Conservation (phyloP, 2,797 vertebrate genomes). For the Cephalopachus bancanus region DNA sequence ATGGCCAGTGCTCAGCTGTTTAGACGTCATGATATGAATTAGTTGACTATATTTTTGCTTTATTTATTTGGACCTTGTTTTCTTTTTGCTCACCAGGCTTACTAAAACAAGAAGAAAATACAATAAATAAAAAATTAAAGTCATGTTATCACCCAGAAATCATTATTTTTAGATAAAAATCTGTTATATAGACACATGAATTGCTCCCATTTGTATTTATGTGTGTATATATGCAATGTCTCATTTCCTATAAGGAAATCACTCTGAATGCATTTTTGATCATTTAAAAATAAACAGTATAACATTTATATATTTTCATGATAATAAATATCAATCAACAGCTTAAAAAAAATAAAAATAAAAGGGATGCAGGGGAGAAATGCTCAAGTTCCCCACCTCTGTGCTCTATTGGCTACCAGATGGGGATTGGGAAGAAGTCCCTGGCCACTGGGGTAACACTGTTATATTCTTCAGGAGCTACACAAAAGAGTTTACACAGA, state of each 20-base stretch:
- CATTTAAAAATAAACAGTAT: background rate
- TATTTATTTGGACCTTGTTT: background rate
- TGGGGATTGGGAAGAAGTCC: too few relatives aligned
- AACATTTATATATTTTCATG: background rate
- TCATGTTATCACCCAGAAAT: background rate
- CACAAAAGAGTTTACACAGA: too few relatives aligned
- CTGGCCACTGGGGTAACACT: too few relatives aligned
- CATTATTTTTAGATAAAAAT: background rate
- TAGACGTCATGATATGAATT: background rate
- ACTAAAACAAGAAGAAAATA: background rate
- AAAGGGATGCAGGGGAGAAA: too few relatives aligned
- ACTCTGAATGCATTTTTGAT: background rate
- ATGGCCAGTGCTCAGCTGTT: background rate
- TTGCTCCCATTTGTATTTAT: background rate
- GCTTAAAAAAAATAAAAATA: background rate
- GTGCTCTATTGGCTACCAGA: too few relatives aligned
- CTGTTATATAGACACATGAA: background rate
- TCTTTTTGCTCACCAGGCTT: background rate
- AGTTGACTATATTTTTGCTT: background rate
- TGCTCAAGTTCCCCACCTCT: too few relatives aligned
- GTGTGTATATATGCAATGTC: background rate
- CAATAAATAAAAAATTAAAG: constrained; percentile 19
- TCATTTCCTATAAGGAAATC: background rate
- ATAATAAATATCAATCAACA: background rate
- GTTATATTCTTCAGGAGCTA: too few relatives aligned